Evolutionary conservation across 2,888 invertebrate genomes (phyloP), one percentile per base, ranked within the genome.

Genomic region (Blera fallax): DNA sequence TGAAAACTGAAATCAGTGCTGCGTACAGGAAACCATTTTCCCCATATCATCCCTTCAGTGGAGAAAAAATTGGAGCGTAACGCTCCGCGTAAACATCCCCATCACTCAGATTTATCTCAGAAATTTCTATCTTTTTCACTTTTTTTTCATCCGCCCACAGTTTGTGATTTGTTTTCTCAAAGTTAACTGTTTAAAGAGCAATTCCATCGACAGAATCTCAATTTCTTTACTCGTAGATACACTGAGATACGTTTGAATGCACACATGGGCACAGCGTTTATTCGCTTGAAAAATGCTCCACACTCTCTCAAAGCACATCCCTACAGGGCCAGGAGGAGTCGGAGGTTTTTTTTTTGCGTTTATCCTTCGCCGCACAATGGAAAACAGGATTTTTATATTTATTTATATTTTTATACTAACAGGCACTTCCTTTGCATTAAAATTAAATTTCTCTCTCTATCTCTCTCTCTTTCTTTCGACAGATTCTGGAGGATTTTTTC

Each of bases 131-230:
- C 18, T 52, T 32, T 48, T 21, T 24, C n/a, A 11, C 6, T 29
- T 56, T 40, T 45, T 74, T 32, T 65, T 11, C 24, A 21, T 65
- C 37, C 29, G 4, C 27, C 1, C 14, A 50, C 37, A 54, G 64
- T 34, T 79, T 79, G 70, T 52, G 78, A 70, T 79, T 72, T 79
- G 56, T 79, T 79, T 72, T 64, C 70, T 64, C 78, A 56, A 79
- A 79, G 70, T 79, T 70, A 72, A 79, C 78, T 58, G 72, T 64
- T 72, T 79, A 70, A 79, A 79, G 72, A 79, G 70, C 78, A 79
- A 64, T 72, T 56, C 78, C 78, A 72, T 79, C 78, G 72, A 72
- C 70, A 58, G 56, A 48, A 70, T 79, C 70, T 72, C 52, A 79
- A 65, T 79, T 56, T 60, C 52, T 64, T 64, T 45, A n/a, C n/a